Evolutionary conservation across 2,888 invertebrate species (phyloP), one percentile per base, ranked within the genome.

Genomic region (Liposcelis brunnea): DNA sequence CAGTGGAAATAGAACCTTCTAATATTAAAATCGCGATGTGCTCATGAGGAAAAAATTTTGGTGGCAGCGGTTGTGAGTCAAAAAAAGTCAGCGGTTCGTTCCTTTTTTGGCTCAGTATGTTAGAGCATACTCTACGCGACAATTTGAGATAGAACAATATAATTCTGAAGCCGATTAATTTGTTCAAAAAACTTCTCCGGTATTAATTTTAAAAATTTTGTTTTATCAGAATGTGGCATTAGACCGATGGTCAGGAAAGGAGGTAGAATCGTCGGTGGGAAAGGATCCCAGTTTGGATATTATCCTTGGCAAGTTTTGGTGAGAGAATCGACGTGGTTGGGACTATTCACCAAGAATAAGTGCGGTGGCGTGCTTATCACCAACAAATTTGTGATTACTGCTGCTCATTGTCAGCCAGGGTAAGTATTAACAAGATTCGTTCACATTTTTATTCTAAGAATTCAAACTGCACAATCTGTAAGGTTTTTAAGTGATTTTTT

Each of bases 401-500:
- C 91, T 0, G 91, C 91, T 0, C 91, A 93, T 71, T 93, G 91
- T 65, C 90, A 91, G 60, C 90, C 91, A 36, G 89, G 90, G 84
- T 85, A 62, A 67, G 69, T 58, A 47, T 43, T 31, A 8, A 31
- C n/a, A n/a, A n/a, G n/a, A n/a, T n/a, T n/a, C n/a, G n/a, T 8
- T 26, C n/a, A 10, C 19, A 32, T 47, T 43, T 46, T 16, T n/a
- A 18, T n/a, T 26, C 18, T 36, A 18, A 42, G 10, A 42, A 12
- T 7, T 10, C 14, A 42, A 42, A 16, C 19, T 40, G 10, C 15
- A n/a, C 3, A 42, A 11, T 10, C 31, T 21, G 16, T 16, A 16
- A 31, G 8, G 12, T 7, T 35, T 19, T 16, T 34, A 36, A 40
- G 4, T 40, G 10, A n/a, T n/a, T n/a, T n/a, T n/a, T n/a, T n/a